Evolutionary conservation across 2,797 vertebrate species (phyloP), one percentile per base, ranked within the genome.

Genomic region (Heterohyrax brucei): DNA sequence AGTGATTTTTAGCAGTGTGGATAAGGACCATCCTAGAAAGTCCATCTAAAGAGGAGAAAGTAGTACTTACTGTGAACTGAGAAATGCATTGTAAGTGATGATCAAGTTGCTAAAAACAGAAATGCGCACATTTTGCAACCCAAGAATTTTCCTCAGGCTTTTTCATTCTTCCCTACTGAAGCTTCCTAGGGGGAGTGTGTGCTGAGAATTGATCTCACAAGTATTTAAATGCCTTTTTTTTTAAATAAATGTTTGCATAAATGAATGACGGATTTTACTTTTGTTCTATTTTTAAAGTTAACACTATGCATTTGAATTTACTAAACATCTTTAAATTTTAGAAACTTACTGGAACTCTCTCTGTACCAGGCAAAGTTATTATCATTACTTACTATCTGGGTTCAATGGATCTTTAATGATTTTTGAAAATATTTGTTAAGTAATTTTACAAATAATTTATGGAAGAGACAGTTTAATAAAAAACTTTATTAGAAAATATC

Each of bases 191-290:
- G 46, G n/a, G 93, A 73, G 48, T 64, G 4, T 39, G 39, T 72
- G 14, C 46, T 30, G 46, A 13, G 22, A 88, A 75, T 53, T 44
- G 73, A 78, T 85, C 16, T 77, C 62, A 94, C 21, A 73, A 10
- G 24, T 88, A 68, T 92, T 96, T 94, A 92, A 90, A 44, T 85
- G 48, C 93, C 83, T 91, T 94, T 70, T 62, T 87, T 84, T 33
- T n/a, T 46, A 66, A 76, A 46, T 73, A 90, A 90, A 79, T 48
- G 13, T 89, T 89, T 61, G 14, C 68, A 95, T 68, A 48, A 89
- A 64, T 75, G 46, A 44, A 44, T 53, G 44, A 64, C 30, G 10
- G n/a, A 61, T 61, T 59, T 73, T 75, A 64, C 24, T 16, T 85
- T 72, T 30, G 44, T 81, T 80, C 62, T 70, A 66, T 64, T 94